Evolutionary conservation across 2,797 vertebrate species (phyloP).

Genomic region (Oreochromis mossambicus): DNA sequence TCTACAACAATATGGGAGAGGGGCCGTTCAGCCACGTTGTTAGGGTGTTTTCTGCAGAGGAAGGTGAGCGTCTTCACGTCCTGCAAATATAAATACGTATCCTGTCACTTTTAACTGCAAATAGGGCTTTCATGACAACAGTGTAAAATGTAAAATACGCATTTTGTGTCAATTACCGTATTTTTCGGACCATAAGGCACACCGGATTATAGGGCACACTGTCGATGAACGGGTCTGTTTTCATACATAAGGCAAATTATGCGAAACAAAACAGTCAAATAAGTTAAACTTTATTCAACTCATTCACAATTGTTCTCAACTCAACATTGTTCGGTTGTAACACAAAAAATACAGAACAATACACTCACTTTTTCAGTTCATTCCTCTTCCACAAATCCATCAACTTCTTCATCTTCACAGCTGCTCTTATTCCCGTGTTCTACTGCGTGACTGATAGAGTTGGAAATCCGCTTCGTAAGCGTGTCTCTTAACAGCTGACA

Average conservation of each 20-base stretch:
- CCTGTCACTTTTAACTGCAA: not conserved
- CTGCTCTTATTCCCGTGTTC: not conserved
- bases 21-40: conserved; percentile 76
- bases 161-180: not conserved
- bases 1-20: conserved; percentile 84
- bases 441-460: not conserved
- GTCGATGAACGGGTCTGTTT: not conserved
- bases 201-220: not conserved
- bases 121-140: not conserved
- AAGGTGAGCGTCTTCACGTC: conserved; percentile 66
- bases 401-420: not conserved
- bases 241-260: not conserved
- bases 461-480: not conserved
- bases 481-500: not conserved
- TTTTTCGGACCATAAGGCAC: not conserved
- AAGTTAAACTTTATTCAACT: not conserved
- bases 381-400: not conserved
- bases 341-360: not conserved
- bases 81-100: not conserved
- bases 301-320: not conserved
- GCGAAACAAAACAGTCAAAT: rapidly evolving
- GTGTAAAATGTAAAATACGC: not conserved
- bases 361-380: not conserved
- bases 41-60: conserved; percentile 83
- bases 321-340: not conserved